Conservation (phyloP, 2,888 invertebrate species). For the Mechanitis mazaeus region DNA sequence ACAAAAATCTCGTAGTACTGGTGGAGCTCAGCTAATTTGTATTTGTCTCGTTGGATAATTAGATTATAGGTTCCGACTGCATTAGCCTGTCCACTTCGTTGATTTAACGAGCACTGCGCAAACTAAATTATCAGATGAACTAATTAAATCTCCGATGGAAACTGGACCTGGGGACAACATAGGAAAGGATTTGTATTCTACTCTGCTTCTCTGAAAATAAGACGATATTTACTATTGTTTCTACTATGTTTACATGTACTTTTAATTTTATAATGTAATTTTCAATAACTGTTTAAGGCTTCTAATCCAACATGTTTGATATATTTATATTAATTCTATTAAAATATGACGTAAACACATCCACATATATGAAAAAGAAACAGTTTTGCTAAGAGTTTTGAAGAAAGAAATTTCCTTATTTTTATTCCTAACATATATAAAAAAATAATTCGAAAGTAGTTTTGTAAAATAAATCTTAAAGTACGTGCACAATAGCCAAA, state of each 20-base stretch:
- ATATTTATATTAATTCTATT: no score
- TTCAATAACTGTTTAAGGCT: no score
- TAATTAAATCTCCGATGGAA: slow-evolving; percentile 52
- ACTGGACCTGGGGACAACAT: slow-evolving; percentile 48
- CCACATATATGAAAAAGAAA: no score
- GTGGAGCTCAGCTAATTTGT: slow-evolving; percentile 45
- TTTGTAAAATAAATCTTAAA: slow-evolving; percentile 19
- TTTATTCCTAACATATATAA: background rate
- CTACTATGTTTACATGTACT: no score
- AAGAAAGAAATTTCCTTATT: no score
- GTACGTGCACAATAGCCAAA: slow-evolving; percentile 30
- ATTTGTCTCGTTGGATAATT: slow-evolving; percentile 62
- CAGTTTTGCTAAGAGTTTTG: no score
- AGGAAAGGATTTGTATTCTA: slow-evolving; percentile 18
- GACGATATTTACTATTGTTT: no score
- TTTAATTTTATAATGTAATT: no score
- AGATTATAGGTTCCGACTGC: slow-evolving; percentile 60
- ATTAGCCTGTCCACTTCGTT: slow-evolving; percentile 58
- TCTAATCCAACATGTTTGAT: no score
- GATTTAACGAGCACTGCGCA: slow-evolving; percentile 58
- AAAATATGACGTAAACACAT: no score
- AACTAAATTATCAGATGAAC: slow-evolving; percentile 67
- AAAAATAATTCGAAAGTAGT: slow-evolving; percentile 4
- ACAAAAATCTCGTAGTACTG: slow-evolving; percentile 8
- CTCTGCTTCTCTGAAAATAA: no score